Evolutionary conservation across 2,888 invertebrate genomes (phyloP), one percentile per base, ranked within the genome.

Genomic region (Mamestra brassicae): DNA sequence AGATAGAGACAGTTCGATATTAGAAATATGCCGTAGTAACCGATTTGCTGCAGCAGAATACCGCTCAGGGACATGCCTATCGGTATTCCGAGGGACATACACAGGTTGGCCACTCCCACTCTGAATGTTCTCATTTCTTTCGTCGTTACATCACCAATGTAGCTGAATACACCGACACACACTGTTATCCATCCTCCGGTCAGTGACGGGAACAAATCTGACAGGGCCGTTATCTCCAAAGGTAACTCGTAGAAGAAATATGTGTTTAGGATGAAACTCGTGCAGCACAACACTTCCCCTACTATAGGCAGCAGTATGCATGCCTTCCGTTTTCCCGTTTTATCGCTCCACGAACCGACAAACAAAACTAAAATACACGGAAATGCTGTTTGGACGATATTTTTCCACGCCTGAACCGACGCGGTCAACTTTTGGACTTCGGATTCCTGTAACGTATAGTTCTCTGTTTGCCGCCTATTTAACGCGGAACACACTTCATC

Each of bases 401-500:
- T 97, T 89, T 97, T 97, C 97, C 97, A 97, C 68, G 97, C 96
- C 78, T 97, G 95, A 85, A 97, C 97, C 38, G 97, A 96, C 38
- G 96, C 96, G 7, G 97, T 97, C 81, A 97, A 90, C 85, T 97
- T 97, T 83, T 97, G 97, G 0, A 97, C 97, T 81, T 97, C 97
- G 8, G 97, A 95, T 88, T 98, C 98, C 90, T 98, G 97, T 65
- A 93, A 89, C 1, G 97, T 97, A 89, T 97, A 97, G 89, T 97
- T 98, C 65, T 97, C 97, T 17, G 98, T 98, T 88, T 98, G 97
- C 84, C 98, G 97, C 66, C 97, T 97, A 34, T 98, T 97, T 57
- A 98, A 93, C 1, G 98, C 98, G 83, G 97, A 97, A 91, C 98
- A 98, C 50, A 98, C 97, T 89, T 97, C 97, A 76, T 97, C 97